Base-by-base conservation (phyloP, 2,797 vertebrate genomes). In the Silurus lanzhouensis region DNA sequence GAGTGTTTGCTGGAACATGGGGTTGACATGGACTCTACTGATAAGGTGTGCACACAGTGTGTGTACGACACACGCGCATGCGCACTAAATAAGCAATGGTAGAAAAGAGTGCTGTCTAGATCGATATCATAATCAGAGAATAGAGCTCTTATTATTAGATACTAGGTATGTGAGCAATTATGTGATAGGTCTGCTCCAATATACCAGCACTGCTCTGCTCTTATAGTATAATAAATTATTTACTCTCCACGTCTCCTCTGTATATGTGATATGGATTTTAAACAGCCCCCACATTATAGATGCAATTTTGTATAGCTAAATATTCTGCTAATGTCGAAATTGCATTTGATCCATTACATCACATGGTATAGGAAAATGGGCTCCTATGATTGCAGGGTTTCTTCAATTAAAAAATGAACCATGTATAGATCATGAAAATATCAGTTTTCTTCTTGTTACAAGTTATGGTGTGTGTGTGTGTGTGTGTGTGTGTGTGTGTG, bases 1-100 rank as follows among this genome's bases (percentile, higher is more conserved):
- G 96, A 97, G 90, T 98, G 97, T 85, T 92, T 99, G 91, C 93
- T 97, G 80, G 96, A 97, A 55, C 96, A 99, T 0, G 91, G 94
- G 7, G 97, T 97, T 0, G 94, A 98, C 88, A 91, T 99, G 31
- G 95, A 96, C 84, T 95, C 96, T 15, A 94, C 94, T 0, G 98
- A 99, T 93, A 99, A 99, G 96, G 98, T 99, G 38, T 38, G 38
- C 38, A 38, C 38, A 38, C 38, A 38, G 38, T 38, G 38, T 38
- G 38, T 38, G 38, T 38, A 38, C 38, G 38, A 38, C 38, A 67
- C 12, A 22, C 31, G 17, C 64, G 44, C 70, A 70, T 8, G 27
- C n/a, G 5, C 46, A 55, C 22, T 17, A 14, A n/a, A 80, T 64
- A 67, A 25, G 14, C 63, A 58, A 6, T 20, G 19, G 14, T 78